Percentiles rank a stretch among this genome's conserved stretches.
These are phyloP conservation scores for Euproctis similis DNA, from an alignment of 2,888 invertebrate species.

Conservation along the genomic window DNA sequence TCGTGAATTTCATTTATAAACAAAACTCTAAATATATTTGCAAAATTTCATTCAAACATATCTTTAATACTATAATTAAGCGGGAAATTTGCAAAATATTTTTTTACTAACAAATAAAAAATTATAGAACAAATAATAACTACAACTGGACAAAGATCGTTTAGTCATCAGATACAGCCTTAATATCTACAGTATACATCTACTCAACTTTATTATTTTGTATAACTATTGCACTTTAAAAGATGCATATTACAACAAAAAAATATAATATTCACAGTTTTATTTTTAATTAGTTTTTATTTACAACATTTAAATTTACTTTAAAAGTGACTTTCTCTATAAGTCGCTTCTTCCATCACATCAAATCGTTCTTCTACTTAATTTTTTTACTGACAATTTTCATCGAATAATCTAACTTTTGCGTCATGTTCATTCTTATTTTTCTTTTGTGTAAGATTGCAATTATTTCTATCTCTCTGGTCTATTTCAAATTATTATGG, in stretches of 20 bases:
- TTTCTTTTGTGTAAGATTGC: too few species aligned
- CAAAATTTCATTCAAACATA: too few species aligned
- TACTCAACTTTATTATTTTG: conserved; percentile 71
- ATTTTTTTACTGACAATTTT: too few species aligned
- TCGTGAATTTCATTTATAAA: too few species aligned
- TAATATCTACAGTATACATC: conserved; percentile 59
- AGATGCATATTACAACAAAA: conserved; percentile 73
- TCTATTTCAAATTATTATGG: conserved; percentile 16
- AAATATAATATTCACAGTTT: conserved; percentile 65
- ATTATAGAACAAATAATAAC: conserved; percentile 34
- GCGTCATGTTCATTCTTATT: too few species aligned
- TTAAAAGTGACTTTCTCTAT: too few species aligned
- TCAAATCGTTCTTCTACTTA: too few species aligned
- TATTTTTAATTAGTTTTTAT: too few species aligned
- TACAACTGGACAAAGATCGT: conserved; percentile 61
- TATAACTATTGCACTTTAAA: conserved; percentile 74
- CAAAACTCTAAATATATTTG: too few species aligned
- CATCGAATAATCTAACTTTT: too few species aligned
- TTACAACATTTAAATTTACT: too few species aligned
- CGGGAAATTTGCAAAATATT: neutral
- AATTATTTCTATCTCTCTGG: conserved; percentile 14
- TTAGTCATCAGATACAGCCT: conserved; percentile 55
- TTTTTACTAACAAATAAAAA: conserved; percentile 13
- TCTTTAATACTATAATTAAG: neutral
- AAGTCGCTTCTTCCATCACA: too few species aligned